Evolutionary conservation across 53 echinoderm and acorn worm species (phyloP), one percentile per base, ranked within the genome.

Genomic region (Antedon mediterranea): DNA sequence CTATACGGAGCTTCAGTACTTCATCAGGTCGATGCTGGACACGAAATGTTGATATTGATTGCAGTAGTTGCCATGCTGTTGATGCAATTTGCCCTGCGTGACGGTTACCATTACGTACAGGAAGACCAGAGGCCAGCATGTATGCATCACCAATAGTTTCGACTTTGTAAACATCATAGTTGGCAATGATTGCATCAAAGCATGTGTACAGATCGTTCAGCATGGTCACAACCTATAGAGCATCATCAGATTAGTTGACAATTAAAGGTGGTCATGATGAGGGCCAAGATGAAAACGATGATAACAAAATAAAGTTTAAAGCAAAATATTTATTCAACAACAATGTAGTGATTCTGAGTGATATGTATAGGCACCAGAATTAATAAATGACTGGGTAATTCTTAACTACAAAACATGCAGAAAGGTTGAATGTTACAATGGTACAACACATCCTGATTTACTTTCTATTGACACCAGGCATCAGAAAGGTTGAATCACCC

Each of bases 121-220:
- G 97, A n/a, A 97, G 73, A 0, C 97, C 97, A 0, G 97, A 97
- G 28, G 92, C 97, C 84, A 97, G 75, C 97, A 97, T 97, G 90
- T 97, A 97, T 28, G 97, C 97, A 76, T 97, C 97, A 28, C 97
- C 97, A 33, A 97, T 97, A 32, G 92, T 97, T 76, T 97, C 97
- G 3, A 97, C 93, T 90, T 95, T 95, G 81, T 95, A 95, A 0
- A 95, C 97, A 71, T 95, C 97, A 33, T 95, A 95, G 90, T 95
- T 95, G 82, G 91, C 73, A 80, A 95, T 95, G 77, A 88, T 95
- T 80, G 97, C 97, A 43, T 95, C 97, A 34, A 95, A 95, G 29
- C 83, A 72, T 20, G 97, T 95, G 88, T 95, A 95, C 31, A 95
- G 71, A 71, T 81, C 95, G 43, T 95, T 95, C 81, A 95, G 78